A percentile compares a stretch with the other conserved stretches of the same genome.
phyloP scores from a whole-genome alignment of 2,797 vertebrate species.

The Limosa lapponica region DNA sequence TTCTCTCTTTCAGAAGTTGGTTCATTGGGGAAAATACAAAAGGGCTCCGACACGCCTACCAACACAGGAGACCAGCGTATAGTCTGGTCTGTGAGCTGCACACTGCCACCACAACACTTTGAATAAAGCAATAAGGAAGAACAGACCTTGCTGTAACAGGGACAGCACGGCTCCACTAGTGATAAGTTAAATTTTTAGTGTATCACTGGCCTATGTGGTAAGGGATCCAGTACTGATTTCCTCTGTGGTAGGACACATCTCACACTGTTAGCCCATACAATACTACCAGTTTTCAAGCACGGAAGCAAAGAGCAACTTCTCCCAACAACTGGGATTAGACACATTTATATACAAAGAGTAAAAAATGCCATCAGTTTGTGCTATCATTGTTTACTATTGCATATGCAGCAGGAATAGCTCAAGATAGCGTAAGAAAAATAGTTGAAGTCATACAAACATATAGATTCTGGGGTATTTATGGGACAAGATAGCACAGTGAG shows the following conservation, averaged over 20 bases:
- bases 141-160: neutral
- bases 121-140: neutral
- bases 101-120: neutral
- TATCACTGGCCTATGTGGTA: neutral
- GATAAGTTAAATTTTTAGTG: neutral
- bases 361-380: neutral
- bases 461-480: conserved; percentile 41
- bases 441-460: conserved; percentile 34
- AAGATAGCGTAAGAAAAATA: conserved; percentile 44
- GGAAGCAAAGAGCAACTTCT: neutral
- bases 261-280: neutral
- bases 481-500: conserved; percentile 22
- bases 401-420: conserved; percentile 36
- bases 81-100: neutral
- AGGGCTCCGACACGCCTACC: neutral
- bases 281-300: neutral
- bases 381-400: conserved; percentile 39
- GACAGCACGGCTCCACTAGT: neutral
- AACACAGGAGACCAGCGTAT: neutral
- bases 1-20: neutral
- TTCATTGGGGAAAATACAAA: neutral
- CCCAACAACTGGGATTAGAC: conserved; percentile 19
- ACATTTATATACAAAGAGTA: conserved; percentile 38
- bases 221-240: neutral
- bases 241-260: neutral